Evolutionary conservation across 2,113 vertebrate genomes (phyloP), one percentile per base, ranked within the genome.

Genomic region (Okapia johnstoni): DNA sequence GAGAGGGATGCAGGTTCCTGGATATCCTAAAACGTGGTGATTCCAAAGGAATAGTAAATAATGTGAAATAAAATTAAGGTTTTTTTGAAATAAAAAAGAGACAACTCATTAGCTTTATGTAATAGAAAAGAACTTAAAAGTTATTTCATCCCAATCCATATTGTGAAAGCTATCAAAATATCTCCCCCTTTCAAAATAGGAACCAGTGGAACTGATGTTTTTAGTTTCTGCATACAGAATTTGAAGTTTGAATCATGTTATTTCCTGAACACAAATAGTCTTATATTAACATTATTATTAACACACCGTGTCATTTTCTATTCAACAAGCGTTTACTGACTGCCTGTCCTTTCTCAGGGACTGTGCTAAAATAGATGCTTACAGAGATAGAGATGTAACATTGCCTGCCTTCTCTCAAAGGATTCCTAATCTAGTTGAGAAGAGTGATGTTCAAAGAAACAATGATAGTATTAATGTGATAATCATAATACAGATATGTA

Each of bases 301-400:
- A 77, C 60, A 87, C 10, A 73, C 77, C 1, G 15, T 89, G 36
- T 40, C 28, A 48, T 86, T 96, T 33, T 76, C 66, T 96, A 25
- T 86, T 95, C 85, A 90, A 33, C 8, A 89, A 84, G 36, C 15
- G 14, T 86, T 95, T 97, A 54, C 28, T 91, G 40, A 88, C 54
- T 94, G 40, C 46, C 58, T 85, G 5, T 19, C 50, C 57, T 91
- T 30, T 89, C 36, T 36, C 40, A 94, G 50, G 46, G 63, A 5
- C 54, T 84, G 30, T 86, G 36, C 91, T 96, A 63, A 84, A 90
- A 88, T 73, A 88, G 21, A 52, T 95, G 40, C 66, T 96, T 97
- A 77, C 17, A 93, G 17, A 92, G 43, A 54, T 23, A 46, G 28
- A 93, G 28, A 79, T 55, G 13, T 79, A 79, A 79, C 16, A 66